Base-by-base conservation (phyloP, 2,797 vertebrate genomes). In the Sebastes goodei region DNA sequence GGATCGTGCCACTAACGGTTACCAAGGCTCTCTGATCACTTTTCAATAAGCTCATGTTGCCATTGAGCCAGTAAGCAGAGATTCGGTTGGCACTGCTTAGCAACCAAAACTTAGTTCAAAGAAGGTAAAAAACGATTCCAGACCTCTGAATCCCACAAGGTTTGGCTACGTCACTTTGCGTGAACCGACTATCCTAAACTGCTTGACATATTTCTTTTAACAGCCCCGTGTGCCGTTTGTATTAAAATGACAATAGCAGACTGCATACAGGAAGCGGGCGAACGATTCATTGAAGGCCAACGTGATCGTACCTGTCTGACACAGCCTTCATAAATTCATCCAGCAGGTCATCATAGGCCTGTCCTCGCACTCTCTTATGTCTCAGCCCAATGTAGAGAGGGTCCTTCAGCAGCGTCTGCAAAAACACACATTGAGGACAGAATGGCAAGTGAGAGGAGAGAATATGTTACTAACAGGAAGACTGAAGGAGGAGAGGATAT, bases 261-360 rank as follows among this genome's bases (percentile, higher is more conserved):
- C 78, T 2, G 20, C 70, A 53, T 42, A 30, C 59, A 83, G 78
- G 80, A 88, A 87, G 78, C 67, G 65, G 86, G 84, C 61, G 86
- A 76, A 76, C 12, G 71, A 83, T 71, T 75, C 79, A 72, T 25
- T 23, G 30, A 64, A 53, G 59, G 72, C 64, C 23, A 42, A 82
- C 20, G 64, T 38, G 69, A 52, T 76, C 90, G 4, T 97, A 99
- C 98, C 97, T 97, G 88, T 97, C 97, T 68, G 97, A 95, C 90
- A 99, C 97, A 52, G 98, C 98, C 92, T 96, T 96, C 98, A 99
- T 99, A 88, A 99, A 99, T 93, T 99, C 98, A 84, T 99, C 98
- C 94, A 99, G 92, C 87, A 99, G 97, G 79, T 96, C 96, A 80
- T 99, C 96, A 0, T 99, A 99, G 65, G 95, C 96, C 87, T 96